These are phyloP conservation scores for Apis dorsata DNA, from an alignment of 1,140 invertebrate genomes.

Conservation along the genomic window DNA sequence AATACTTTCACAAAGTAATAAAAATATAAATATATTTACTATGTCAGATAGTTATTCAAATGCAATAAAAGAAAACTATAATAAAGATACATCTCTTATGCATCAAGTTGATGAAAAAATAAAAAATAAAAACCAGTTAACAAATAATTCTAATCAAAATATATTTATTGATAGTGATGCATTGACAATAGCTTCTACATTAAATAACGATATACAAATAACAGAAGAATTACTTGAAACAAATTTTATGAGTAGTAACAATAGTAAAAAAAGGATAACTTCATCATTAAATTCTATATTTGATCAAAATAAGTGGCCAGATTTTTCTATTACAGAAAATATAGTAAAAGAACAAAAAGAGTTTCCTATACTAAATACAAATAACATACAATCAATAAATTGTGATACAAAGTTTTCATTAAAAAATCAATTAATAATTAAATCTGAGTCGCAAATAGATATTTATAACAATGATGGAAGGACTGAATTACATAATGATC, in stretches of 20 bases:
- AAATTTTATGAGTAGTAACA: background rate
- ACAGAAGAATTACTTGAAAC: background rate
- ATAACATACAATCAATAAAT: background rate
- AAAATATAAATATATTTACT: background rate
- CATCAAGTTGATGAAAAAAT: background rate
- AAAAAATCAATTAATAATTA: background rate
- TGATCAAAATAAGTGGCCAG: too few relatives aligned
- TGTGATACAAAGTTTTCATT: background rate
- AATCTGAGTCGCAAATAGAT: background rate
- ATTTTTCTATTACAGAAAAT: background rate
- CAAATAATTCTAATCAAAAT: background rate
- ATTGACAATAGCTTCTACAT: background rate
- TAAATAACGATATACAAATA: background rate
- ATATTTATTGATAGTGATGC: background rate
- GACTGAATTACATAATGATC: background rate
- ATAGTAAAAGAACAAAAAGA: background rate
- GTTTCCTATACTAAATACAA: background rate
- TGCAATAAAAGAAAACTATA: background rate
- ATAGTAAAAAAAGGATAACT: background rate
- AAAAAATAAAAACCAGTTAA: background rate
- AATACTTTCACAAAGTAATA: slow-evolving; percentile 5
- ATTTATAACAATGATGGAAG: background rate
- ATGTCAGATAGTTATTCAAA: background rate
- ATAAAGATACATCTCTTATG: background rate
- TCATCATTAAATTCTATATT: too few relatives aligned